Evolutionary conservation across 2,113 vertebrate genomes (phyloP), one percentile per base, ranked within the genome.

Genomic region (Hystrix brachyura): DNA sequence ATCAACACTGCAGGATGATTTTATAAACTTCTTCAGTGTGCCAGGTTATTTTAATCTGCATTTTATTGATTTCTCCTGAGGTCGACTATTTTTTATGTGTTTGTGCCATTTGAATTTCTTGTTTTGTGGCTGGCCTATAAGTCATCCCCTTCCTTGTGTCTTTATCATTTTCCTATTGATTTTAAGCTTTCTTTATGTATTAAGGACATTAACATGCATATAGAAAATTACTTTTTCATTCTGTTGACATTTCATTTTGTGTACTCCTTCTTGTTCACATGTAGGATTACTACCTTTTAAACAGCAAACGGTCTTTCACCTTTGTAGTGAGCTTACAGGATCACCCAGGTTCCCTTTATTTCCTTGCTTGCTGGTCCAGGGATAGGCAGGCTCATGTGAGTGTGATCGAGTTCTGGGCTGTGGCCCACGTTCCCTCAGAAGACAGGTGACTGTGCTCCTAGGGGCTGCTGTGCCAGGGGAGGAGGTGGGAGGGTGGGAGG

Each of bases 101-200:
- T 65, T 51, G 34, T 71, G 34, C 93, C 59, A 1, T 95, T 90
- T 69, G 60, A 89, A 13, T 79, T 88, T 94, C 51, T 78, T 80
- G 46, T 76, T 60, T 81, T 92, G 53, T 64, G 57, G 74, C 74
- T 48, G 67, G 48, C 72, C 60, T 91, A 7, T 60, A 87, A 81
- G 51, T 81, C 64, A 60, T 76, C 85, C 83, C 74, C 79, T 34
- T 34, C 69, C 80, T 46, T 18, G 27, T 55, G 14, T 60, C 48
- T 71, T 74, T 91, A 79, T 94, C 76, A 62, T 90, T 91, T 95
- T 87, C 87, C 80, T 57, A 90, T 53, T 92, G 88, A 87, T 91
- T 97, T 88, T 60, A 43, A 81, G 25, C 48, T 93, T 38, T 88
- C 55, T 89, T 97, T 94, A 69, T 79, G 43, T 82, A 87, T 91